Base-by-base conservation (phyloP, 2,113 vertebrate species). In the Vulpes lagopus region DNA sequence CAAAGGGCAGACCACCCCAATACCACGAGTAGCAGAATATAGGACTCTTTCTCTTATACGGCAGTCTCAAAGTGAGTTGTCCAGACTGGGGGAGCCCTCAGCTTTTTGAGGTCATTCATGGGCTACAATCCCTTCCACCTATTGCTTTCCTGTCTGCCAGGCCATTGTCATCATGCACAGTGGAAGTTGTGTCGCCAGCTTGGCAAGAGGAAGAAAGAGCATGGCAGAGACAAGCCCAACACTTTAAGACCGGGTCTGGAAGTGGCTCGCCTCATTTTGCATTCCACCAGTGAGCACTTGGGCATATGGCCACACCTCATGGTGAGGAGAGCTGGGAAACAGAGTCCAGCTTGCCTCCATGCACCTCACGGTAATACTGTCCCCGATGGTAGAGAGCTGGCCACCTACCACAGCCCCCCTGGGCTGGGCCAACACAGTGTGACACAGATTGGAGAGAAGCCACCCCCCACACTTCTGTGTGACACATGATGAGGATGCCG, bases 401-500 rank as follows among this genome's bases (percentile, higher is more conserved):
- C 19, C 7, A 16, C 78, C 53, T n/a, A 38, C 25, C n/a, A 3
- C 9, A 67, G 49, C 43, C 60, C 11, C 4, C 4, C 2, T 7
- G 53, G 23, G 62, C 2, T 35, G 49, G 57, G 32, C 49, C 12
- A 25, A 27, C 27, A 17, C 78, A 43, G 0, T 0, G 19, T 15
- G 59, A 38, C 57, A 38, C 8, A 49, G 71, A 51, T 11, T 9
- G 35, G 76, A 74, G 55, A 62, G 81, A 93, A 11, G 32, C 17
- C 55, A 51, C 15, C 60, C 73, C 49, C n/a, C 19, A 3, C 7
- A 0, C 35, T 35, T 69, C 69, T 27, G 51, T 8, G 27, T 64
- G 79, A 78, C 0, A 27, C 10, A 1, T 0, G 3, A 14, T 1
- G 3, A n/a, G 71, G 71, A 57, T 64, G 20, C 49, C 19, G 3